Base-by-base conservation (phyloP, 2,888 invertebrate species). In the Diplolepis rosae region DNA sequence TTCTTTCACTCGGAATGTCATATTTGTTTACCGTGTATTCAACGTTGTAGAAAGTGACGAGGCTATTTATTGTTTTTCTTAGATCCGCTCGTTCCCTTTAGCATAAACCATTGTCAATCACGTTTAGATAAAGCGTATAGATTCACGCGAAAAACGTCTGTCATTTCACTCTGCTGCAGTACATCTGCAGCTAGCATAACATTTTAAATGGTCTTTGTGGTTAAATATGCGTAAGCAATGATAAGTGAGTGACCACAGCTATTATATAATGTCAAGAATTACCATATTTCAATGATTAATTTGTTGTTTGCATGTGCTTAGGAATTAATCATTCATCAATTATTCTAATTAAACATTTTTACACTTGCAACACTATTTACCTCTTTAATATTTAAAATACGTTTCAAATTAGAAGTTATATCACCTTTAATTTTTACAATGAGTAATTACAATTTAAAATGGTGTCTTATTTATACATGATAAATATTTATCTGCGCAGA, bases 61-160 rank as follows among this genome's bases (percentile, higher is more conserved):
- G 7, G 45, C n/a, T 7, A 45, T 45, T 45, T 45, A 45, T 45
- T 45, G 45, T 45, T 45, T 9, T 18, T 45, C 18, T 45, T 18
- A 45, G 45, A 18, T 18, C 15, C n/a, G n/a, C 18, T 45, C 45
- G 45, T 45, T 45, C 15, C 45, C 2, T 7, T 18, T 18, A 45
- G 18, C 45, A 45, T 18, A 45, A 45, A 45, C 45, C 45, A 45
- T 45, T 45, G 45, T 45, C 45, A 45, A 45, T 45, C 45, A 45
- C 45, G 18, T 45, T 45, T 45, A 45, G 45, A 45, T 35, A 35
- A 7, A 7, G 45, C 15, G 15, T 15, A 45, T 45, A 45, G 18
- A 45, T 45, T 45, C 45, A 45, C 45, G 45, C 45, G 18, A 45
- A 45, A 18, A 45, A 9, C 18, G 45, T 45, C 18, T 45, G 18